phyloP scores from a whole-genome alignment of 2,113 vertebrate genomes.

The Anseranas semipalmata region DNA sequence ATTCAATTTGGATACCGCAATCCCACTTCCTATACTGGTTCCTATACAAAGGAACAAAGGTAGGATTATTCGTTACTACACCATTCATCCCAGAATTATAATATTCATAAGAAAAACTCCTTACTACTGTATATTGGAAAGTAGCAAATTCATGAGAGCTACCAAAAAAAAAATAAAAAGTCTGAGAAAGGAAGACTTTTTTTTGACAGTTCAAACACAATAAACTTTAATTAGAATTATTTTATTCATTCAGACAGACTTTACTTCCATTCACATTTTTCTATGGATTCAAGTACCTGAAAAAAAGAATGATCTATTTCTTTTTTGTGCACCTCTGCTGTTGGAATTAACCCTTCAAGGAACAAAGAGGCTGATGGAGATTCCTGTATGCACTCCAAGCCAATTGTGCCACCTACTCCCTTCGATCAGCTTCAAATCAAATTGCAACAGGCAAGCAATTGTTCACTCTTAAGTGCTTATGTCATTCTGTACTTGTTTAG shows the following conservation, averaged over 20 bases:
- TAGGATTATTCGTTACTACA: not conserved
- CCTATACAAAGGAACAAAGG: not conserved
- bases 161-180: not conserved
- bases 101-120: not conserved
- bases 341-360: slow-evolving; percentile 10
- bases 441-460: not conserved
- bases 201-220: not conserved
- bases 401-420: not conserved
- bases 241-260: not conserved
- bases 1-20: not conserved
- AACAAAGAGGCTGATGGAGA: not conserved
- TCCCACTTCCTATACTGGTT: not conserved
- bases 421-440: slow-evolving; percentile 12
- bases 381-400: not conserved
- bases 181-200: not conserved
- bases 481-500: slow-evolving; percentile 9
- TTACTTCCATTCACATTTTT: not conserved
- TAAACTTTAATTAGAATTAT: not conserved
- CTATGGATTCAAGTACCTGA: not conserved
- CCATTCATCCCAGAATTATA: not conserved
- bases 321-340: not conserved
- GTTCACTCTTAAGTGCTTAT: not conserved
- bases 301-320: not conserved
- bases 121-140: not conserved
- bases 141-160: not conserved